phyloP scores from a whole-genome alignment of 2,888 invertebrate species.

The Lithophane leautieri region DNA sequence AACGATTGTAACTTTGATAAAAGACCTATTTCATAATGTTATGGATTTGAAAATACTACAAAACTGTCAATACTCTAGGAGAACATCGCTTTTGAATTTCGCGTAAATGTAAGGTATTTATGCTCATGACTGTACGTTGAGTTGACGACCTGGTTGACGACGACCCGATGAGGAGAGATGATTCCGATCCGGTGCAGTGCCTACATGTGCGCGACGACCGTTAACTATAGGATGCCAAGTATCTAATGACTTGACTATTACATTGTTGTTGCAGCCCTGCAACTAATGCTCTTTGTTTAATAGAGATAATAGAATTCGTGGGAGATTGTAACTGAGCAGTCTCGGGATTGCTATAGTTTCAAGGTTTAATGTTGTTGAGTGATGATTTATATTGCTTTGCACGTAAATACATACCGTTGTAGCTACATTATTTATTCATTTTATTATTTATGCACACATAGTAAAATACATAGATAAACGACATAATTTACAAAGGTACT shows the following conservation, averaged over 20 bases:
- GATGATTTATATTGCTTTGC: slow-evolving; percentile 19
- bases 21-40: not conserved
- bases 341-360: slow-evolving; percentile 8
- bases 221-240: not conserved
- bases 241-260: slow-evolving; percentile 21
- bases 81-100: not conserved
- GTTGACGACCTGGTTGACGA: not conserved
- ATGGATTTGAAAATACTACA: not conserved
- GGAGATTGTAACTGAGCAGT: slow-evolving; percentile 10
- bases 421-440: too few relatives aligned
- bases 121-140: not conserved
- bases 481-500: too few relatives aligned
- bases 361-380: slow-evolving; percentile 6
- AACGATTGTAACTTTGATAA: not conserved
- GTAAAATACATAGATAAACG: too few relatives aligned
- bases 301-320: slow-evolving; percentile 15
- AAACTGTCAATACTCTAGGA: not conserved
- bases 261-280: slow-evolving; percentile 1
- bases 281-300: slow-evolving; percentile 18
- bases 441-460: too few relatives aligned
- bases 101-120: not conserved
- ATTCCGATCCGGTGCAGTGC: not conserved
- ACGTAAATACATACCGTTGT: slow-evolving; percentile 1
- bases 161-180: not conserved
- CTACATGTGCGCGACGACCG: not conserved